Percentiles rank a stretch among this genome's conserved stretches.
These are phyloP conservation scores for Panonychus citri DNA, from an alignment of 1,140 invertebrate genomes.

Conservation along the genomic window DNA sequence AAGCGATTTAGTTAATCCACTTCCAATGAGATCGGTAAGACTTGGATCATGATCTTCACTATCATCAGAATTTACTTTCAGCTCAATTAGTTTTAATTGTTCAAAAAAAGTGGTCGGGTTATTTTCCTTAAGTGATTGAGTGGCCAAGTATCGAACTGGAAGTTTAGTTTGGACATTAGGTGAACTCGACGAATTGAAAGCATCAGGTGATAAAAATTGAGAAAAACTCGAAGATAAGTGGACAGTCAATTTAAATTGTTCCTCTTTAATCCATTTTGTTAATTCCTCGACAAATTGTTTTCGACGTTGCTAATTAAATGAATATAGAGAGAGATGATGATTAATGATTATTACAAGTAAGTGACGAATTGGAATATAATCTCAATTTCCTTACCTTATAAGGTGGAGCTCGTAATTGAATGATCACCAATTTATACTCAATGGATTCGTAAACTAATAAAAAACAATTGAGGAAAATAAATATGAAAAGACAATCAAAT, in stretches of 20 bases:
- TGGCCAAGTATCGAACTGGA: too few relatives aligned
- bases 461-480: not conserved
- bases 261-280: slow-evolving; percentile 27
- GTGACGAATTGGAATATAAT: not conserved
- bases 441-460: slow-evolving; percentile 34
- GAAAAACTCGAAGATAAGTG: slow-evolving; percentile 43
- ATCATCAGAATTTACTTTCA: too few relatives aligned
- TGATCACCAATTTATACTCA: slow-evolving; percentile 31
- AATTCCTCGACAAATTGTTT: slow-evolving; percentile 34
- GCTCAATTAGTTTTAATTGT: too few relatives aligned
- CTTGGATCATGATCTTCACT: too few relatives aligned
- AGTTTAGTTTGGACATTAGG: too few relatives aligned
- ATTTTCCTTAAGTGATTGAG: too few relatives aligned
- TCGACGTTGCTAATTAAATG: slow-evolving; percentile 9
- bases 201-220: slow-evolving; percentile 25
- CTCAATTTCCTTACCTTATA: slow-evolving; percentile 17
- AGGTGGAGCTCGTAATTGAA: slow-evolving; percentile 48
- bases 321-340: not conserved
- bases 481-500: too few relatives aligned
- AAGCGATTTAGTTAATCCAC: not conserved
- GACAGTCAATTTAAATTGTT: slow-evolving; percentile 31
- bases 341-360: too few relatives aligned
- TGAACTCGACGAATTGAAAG: too few relatives aligned
- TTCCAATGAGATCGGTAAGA: not conserved
- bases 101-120: too few relatives aligned